These are phyloP conservation scores for Amphipoea lucens DNA, from an alignment of 2,888 invertebrate genomes.

Conservation along the genomic window DNA sequence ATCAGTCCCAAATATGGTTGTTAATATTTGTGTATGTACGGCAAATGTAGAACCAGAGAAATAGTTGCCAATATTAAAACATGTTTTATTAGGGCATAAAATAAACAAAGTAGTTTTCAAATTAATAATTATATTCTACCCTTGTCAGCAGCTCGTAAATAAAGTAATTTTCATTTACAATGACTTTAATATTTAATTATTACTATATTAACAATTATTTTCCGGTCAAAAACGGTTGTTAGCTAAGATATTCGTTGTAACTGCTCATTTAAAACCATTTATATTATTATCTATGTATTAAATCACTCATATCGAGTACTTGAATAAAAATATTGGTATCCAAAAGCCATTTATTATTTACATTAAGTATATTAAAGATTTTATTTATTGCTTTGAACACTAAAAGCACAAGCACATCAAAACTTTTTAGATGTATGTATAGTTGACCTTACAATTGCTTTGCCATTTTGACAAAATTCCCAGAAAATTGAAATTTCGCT, in stretches of 20 bases:
- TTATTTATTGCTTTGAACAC: background rate
- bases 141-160: conserved; percentile 9
- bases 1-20: background rate
- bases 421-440: no score
- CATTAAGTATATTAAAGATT: no score
- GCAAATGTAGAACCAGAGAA: background rate
- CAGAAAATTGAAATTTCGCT: no score
- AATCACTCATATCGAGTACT: background rate
- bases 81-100: background rate
- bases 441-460: no score
- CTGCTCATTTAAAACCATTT: background rate
- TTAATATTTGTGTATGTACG: background rate
- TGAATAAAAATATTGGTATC: no score
- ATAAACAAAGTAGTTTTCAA: background rate
- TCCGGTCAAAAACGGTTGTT: background rate
- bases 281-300: background rate
- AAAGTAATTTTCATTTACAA: conserved; percentile 2
- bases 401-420: background rate
- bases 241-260: background rate
- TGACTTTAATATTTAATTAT: background rate
- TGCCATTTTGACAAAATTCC: no score
- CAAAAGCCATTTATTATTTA: no score
- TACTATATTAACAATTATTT: conserved; percentile 5
- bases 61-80: no score
- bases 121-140: background rate